phyloP scores from a whole-genome alignment of 2,797 vertebrate species.

The Peromyscus melanophrys region DNA sequence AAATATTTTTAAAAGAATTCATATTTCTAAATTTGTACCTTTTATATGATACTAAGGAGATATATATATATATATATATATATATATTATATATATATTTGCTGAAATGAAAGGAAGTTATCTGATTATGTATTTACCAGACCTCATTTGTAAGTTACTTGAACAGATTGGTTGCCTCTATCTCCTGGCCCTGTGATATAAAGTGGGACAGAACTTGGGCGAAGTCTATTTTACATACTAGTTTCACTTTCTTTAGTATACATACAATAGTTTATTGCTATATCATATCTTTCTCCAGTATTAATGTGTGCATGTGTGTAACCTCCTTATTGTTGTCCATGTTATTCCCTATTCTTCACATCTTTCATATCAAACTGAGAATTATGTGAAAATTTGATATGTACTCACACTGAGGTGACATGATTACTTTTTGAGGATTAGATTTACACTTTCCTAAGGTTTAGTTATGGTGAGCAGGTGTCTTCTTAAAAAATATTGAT shows the following conservation, averaged over 20 bases:
- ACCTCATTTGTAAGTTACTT: neutral
- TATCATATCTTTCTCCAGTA: neutral
- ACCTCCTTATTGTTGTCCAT: neutral
- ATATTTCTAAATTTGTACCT: neutral
- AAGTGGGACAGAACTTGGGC: neutral
- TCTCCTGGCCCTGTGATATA: neutral
- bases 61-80: neutral
- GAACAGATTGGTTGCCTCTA: neutral
- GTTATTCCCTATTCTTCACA: neutral
- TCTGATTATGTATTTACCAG: neutral
- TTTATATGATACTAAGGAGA: neutral
- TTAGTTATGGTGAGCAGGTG: neutral
- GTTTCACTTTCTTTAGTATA: neutral
- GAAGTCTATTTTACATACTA: neutral
- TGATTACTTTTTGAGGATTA: neutral
- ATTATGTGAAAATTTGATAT: neutral
- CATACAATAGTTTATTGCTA: neutral
- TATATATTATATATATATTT: neutral
- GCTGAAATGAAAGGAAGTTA: neutral
- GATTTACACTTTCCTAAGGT: neutral
- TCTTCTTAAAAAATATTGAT: neutral
- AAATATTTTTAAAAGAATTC: neutral
- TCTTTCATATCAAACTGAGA: neutral
- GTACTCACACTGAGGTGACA: neutral
- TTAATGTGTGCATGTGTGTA: neutral